These are phyloP conservation scores for Napeogenes sylphis DNA, from an alignment of 2,888 invertebrate species.

Conservation along the genomic window DNA sequence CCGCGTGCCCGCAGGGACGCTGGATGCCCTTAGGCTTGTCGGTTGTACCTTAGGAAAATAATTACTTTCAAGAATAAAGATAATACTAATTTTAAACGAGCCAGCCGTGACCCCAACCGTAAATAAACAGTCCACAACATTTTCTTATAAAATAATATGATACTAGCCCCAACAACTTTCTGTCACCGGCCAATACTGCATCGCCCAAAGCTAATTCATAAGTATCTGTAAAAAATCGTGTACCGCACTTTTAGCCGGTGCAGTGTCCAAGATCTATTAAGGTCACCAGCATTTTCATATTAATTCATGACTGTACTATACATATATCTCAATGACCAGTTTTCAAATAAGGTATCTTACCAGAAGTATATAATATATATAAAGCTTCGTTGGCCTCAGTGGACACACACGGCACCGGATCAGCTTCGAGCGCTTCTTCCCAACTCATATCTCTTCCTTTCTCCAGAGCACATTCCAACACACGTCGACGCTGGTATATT, in stretches of 20 bases:
- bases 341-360: slow-evolving; percentile 55
- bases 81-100: background rate
- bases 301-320: too few species aligned
- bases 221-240: too few species aligned
- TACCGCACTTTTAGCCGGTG: too few species aligned
- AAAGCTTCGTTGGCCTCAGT: slow-evolving; percentile 93
- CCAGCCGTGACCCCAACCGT: background rate
- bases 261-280: too few species aligned
- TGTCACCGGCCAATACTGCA: too few species aligned
- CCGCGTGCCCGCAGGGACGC: slow-evolving; percentile 92
- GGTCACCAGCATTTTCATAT: too few species aligned
- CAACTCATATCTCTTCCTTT: slow-evolving; percentile 85
- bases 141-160: too few species aligned
- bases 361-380: slow-evolving; percentile 95
- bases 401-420: slow-evolving; percentile 88
- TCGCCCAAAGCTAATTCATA: too few species aligned
- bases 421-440: slow-evolving; percentile 83
- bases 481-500: slow-evolving; percentile 86
- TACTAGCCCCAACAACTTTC: too few species aligned
- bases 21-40: slow-evolving; percentile 83
- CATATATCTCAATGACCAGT: too few species aligned
- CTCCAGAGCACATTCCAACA: slow-evolving; percentile 81
- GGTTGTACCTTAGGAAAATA: slow-evolving; percentile 50
- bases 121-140: background rate
- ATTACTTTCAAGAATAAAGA: slow-evolving; percentile 48